Conservation (phyloP, 1,140 invertebrate genomes). For the Aphidius gifuensis region DNA sequence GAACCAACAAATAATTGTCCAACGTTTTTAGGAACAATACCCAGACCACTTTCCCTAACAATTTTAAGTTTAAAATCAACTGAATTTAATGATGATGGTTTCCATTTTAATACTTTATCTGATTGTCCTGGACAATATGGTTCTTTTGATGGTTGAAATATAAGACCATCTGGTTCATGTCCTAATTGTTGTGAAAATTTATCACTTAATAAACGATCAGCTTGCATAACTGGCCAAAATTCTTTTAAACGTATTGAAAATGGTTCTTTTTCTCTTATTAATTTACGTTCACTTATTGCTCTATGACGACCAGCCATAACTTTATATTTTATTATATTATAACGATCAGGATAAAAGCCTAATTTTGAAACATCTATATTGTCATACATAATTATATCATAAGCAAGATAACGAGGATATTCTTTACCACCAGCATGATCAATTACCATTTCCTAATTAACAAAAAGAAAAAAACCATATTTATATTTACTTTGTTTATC, state of each 20-base stretch:
- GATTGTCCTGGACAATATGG: constrained; percentile 82
- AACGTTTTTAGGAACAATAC: constrained; percentile 72
- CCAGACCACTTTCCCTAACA: constrained; percentile 65
- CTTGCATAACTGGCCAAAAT: constrained; percentile 80
- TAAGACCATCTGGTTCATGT: constrained; percentile 96
- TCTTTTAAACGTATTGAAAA: constrained; percentile 84
- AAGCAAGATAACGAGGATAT: constrained; percentile 88
- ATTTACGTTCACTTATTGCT: constrained; percentile 72
- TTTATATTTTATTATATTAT: constrained; percentile 73
- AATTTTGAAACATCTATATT: constrained; percentile 74
- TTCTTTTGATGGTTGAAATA: constrained; percentile 92
- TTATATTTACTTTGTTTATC: too few relatives aligned
- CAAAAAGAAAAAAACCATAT: constrained; percentile 4
- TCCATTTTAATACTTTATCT: constrained; percentile 94
- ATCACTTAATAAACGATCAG: constrained; percentile 71
- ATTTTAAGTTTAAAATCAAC: constrained; percentile 94
- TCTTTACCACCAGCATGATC: constrained; percentile 65
- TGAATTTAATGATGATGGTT: constrained; percentile 88
- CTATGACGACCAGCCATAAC: constrained; percentile 63
- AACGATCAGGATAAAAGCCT: constrained; percentile 72
- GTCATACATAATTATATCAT: constrained; percentile 89
- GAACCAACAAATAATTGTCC: constrained; percentile 81
- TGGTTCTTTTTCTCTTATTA: constrained; percentile 77
- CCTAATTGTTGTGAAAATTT: constrained; percentile 81
- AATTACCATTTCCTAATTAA: constrained; percentile 86